phyloP scores from a whole-genome alignment of 2,113 vertebrate genomes.

The Amblyopsis rosae region DNA sequence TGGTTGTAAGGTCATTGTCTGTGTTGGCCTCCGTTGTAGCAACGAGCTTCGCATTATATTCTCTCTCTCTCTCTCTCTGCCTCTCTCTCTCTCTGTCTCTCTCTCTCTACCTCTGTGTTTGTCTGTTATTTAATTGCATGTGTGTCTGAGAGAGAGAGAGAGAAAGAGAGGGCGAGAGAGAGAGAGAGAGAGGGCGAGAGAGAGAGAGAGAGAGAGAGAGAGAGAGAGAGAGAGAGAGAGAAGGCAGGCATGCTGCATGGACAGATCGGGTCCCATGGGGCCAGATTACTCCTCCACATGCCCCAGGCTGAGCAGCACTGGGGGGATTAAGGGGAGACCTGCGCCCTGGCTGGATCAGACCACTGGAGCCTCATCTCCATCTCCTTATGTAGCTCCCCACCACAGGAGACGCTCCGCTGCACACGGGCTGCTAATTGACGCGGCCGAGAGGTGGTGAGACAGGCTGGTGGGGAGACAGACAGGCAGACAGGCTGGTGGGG shows the following conservation, averaged over 20 bases:
- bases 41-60: too few relatives aligned
- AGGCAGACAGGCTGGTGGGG: too few relatives aligned
- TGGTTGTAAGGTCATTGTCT: too few relatives aligned
- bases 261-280: constrained; percentile 68
- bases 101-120: too few relatives aligned
- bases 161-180: too few relatives aligned
- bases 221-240: too few relatives aligned
- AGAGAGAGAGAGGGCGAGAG: too few relatives aligned
- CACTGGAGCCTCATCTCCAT: constrained; percentile 71
- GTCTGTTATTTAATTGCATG: too few relatives aligned
- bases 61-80: too few relatives aligned
- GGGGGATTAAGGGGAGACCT: constrained; percentile 77
- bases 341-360: constrained; percentile 77
- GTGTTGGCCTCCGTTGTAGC: too few relatives aligned
- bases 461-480: constrained; percentile 35
- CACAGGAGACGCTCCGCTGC: constrained; percentile 73
- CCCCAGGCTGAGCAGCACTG: constrained; percentile 77
- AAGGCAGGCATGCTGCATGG: constrained; percentile 24
- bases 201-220: neutral
- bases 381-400: constrained; percentile 73
- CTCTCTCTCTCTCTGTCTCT: too few relatives aligned
- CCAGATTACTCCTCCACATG: constrained; percentile 78
- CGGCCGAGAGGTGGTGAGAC: neutral
- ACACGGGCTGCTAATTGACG: constrained; percentile 78
- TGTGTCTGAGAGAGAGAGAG: too few relatives aligned